Evolutionary conservation across 1,140 invertebrate species (phyloP), one percentile per base, ranked within the genome.

Genomic region (Drosophila tristis): DNA sequence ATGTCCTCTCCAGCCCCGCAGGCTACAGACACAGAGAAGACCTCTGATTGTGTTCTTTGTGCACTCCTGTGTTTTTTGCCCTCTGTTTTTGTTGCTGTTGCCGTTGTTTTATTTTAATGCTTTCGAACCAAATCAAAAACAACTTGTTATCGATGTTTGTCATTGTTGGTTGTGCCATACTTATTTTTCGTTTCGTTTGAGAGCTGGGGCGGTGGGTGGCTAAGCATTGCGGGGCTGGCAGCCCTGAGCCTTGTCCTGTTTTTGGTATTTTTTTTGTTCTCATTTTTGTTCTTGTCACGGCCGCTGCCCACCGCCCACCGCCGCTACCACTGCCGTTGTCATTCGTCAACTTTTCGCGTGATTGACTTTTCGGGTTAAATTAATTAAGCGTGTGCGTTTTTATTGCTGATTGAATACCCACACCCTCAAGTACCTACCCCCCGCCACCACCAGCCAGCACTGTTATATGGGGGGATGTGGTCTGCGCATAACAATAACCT

Each of bases 311-410:
- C 6, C 26, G 26, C 5, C 26, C 26, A 5, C 6, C 26, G 47
- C 53, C 45, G 8, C 9, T 29, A 15, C 35, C 16, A 23, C 42
- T 66, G 47, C 23, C 29, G 20, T 53, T 78, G 70, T 50, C 66
- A 74, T 68, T 89, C 75, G 74, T 79, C 71, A 76, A 73, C 61
- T 50, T 76, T 76, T 82, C 82, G 79, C 78, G 61, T 87, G 84
- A 78, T 65, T 87, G 82, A 76, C 60, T 89, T 87, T 86, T 89
- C 63, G 75, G 84, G 82, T 87, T 87, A 89, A 87, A 79, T 87
- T 87, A 87, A 87, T 89, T 89, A 87, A 79, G 82, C 84, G 82
- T 89, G 84, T 89, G 82, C 84, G 75, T 89, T 89, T 82, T 89
- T 89, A 89, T 82, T 87, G 82, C 71, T 87, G 84, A 82, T 87